Conservation (phyloP, 2,797 vertebrate species). For the Psittacula derbiana region DNA sequence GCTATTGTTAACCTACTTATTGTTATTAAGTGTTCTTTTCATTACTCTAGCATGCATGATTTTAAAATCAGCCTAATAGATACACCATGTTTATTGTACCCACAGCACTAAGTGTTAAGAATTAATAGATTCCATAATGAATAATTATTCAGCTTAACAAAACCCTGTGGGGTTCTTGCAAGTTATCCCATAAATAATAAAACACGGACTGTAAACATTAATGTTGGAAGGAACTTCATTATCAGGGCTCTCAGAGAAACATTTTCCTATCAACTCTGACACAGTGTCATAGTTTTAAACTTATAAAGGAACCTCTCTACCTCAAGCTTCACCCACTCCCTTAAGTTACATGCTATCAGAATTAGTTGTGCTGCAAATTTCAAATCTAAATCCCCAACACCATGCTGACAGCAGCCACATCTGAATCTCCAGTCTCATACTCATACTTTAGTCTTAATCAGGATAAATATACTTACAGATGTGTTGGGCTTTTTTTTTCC, state of each 20-base stretch:
- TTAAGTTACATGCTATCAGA: not conserved
- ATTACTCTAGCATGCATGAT: not conserved
- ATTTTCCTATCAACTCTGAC: not conserved
- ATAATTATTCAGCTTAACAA: slow-evolving; percentile 39
- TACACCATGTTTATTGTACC: not conserved
- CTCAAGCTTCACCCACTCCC: not conserved
- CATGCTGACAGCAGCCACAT: not conserved
- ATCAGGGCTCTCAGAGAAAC: slow-evolving; percentile 20
- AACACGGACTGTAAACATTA: slow-evolving; percentile 24
- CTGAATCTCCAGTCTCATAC: not conserved
- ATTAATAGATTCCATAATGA: slow-evolving; percentile 43
- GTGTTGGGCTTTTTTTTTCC: not conserved
- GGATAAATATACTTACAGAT: not conserved
- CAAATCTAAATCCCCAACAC: not conserved
- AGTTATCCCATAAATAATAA: slow-evolving; percentile 57
- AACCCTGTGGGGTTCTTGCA: not conserved
- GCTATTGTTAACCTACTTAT: not conserved
- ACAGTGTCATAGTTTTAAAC: not conserved
- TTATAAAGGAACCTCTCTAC: not conserved
- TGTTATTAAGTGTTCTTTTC: slow-evolving; percentile 28
- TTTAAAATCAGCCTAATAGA: not conserved
- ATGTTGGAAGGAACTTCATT: slow-evolving; percentile 33
- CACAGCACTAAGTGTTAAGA: not conserved
- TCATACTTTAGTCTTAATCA: not conserved
- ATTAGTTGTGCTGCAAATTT: not conserved